phyloP scores from a whole-genome alignment of 1,140 invertebrate genomes.

The Branchinecta lynchi region DNA sequence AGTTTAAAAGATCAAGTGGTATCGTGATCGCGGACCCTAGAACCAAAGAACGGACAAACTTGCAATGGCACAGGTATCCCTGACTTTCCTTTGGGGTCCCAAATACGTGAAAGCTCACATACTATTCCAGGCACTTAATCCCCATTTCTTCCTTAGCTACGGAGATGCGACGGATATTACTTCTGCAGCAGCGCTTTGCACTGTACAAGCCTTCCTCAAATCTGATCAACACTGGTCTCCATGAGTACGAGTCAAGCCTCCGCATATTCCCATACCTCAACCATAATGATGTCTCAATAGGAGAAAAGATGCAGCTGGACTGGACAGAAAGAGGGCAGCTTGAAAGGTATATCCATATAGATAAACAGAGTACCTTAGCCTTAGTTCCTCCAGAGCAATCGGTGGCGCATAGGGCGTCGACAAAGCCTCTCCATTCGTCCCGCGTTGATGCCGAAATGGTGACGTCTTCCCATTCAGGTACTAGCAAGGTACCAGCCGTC shows the following conservation, averaged over 20 bases:
- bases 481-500: no score
- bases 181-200: constrained; percentile 23
- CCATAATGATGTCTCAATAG: constrained; percentile 20
- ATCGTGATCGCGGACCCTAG: background rate
- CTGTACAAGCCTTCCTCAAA: constrained; percentile 23
- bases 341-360: constrained; percentile 21
- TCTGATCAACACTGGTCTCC: constrained; percentile 25
- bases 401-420: no score
- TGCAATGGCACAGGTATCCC: no score
- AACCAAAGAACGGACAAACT: no score
- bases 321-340: constrained; percentile 23
- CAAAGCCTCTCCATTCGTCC: no score
- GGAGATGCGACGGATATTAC: constrained; percentile 23
- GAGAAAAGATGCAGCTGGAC: constrained; percentile 22
- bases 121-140: no score
- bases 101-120: no score
- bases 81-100: no score
- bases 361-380: no score
- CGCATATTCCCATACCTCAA: constrained; percentile 14
- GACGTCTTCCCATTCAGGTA: no score
- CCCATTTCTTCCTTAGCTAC: constrained; percentile 18
- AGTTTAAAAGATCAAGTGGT: background rate
- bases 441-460: no score
- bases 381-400: no score
- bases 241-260: constrained; percentile 22